These are phyloP conservation scores for Ctenoplectra terminalis DNA, from an alignment of 1,140 invertebrate species.

Conservation along the genomic window DNA sequence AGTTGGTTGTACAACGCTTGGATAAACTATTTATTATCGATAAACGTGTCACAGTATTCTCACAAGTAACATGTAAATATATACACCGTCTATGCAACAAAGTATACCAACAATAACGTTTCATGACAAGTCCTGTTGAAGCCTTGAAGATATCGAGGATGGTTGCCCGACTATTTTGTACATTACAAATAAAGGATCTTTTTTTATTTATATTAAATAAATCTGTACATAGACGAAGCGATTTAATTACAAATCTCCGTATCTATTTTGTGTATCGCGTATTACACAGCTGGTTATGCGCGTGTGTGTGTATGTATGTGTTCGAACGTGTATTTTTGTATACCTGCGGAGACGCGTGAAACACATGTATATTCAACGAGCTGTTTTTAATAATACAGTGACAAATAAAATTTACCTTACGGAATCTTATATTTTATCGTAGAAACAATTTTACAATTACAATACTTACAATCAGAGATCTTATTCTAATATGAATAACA, in stretches of 20 bases:
- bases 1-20: neutral
- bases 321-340: slow-evolving; percentile 52
- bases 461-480: neutral
- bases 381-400: slow-evolving; percentile 60
- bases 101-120: slow-evolving; percentile 27
- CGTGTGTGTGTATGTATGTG: slow-evolving; percentile 25
- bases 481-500: neutral
- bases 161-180: slow-evolving; percentile 67
- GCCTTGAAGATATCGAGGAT: slow-evolving; percentile 42
- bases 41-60: slow-evolving; percentile 43
- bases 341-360: slow-evolving; percentile 40
- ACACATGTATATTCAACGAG: slow-evolving; percentile 35
- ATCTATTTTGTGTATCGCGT: slow-evolving; percentile 32
- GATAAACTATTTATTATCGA: slow-evolving; percentile 33
- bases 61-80: slow-evolving; percentile 56
- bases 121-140: slow-evolving; percentile 61
- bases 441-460: slow-evolving; percentile 39
- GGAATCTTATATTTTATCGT: slow-evolving; percentile 52
- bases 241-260: slow-evolving; percentile 32
- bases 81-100: slow-evolving; percentile 43
- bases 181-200: slow-evolving; percentile 68
- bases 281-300: slow-evolving; percentile 5
- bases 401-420: slow-evolving; percentile 45
- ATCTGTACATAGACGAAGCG: slow-evolving; percentile 60
- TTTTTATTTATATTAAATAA: slow-evolving; percentile 80